A percentile compares a stretch with the other conserved stretches of the same genome.
Conservation (phyloP, 2,797 vertebrate species). For the Macropus fuliginosus region DNA sequence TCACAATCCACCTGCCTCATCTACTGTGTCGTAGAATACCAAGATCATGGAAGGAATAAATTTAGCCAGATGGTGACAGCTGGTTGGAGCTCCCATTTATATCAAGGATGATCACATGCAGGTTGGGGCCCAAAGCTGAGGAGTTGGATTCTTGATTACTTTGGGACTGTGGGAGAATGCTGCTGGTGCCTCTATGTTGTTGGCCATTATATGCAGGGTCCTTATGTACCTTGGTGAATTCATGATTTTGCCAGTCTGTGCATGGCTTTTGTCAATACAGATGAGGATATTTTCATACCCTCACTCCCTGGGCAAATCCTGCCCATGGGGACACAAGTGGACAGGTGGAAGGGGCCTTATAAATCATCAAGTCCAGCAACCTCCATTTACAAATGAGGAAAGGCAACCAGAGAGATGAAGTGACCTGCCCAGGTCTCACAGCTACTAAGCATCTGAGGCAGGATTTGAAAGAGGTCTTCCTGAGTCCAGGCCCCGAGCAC, state of each 20-base stretch:
- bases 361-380: neutral
- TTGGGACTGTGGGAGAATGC: neutral
- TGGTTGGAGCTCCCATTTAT: slow-evolving; percentile 23
- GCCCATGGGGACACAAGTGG: neutral
- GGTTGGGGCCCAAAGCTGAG: neutral
- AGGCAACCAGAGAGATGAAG: neutral
- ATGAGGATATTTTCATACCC: neutral
- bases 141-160: neutral
- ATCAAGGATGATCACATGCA: neutral
- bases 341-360: too few relatives aligned
- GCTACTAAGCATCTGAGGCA: too few relatives aligned
- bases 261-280: neutral
- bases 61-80: slow-evolving; percentile 39
- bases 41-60: slow-evolving; percentile 41
- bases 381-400: neutral
- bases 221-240: neutral
- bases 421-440: too few relatives aligned
- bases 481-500: too few relatives aligned
- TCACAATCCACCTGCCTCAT: slow-evolving; percentile 37
- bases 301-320: neutral
- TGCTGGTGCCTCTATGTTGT: neutral
- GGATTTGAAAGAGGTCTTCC: too few relatives aligned
- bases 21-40: slow-evolving; percentile 36
- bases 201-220: neutral
- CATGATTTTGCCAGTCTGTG: neutral